Percentiles rank a stretch among this genome's conserved stretches.
Evolutionary conservation across 2,113 vertebrate genomes (phyloP).

Genomic region (Caretta caretta): DNA sequence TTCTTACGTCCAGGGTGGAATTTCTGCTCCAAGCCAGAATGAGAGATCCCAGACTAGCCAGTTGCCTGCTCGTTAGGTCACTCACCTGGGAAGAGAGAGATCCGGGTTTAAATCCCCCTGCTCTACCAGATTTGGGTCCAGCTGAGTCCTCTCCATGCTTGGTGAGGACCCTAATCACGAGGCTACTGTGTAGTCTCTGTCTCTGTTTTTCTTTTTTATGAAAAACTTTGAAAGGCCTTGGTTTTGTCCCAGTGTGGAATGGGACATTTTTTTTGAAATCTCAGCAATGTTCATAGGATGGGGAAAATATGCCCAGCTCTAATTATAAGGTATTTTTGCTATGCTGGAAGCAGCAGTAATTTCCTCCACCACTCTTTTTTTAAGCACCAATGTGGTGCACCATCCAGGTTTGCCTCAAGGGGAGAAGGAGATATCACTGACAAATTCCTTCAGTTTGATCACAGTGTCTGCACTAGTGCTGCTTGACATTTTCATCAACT

Average conservation of each 20-base stretch:
- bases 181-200: not conserved
- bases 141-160: not conserved
- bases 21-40: too few relatives aligned
- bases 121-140: not conserved
- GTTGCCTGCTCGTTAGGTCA: too few relatives aligned
- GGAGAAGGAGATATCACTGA: rapidly evolving
- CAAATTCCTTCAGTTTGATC: not conserved
- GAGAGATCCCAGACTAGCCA: too few relatives aligned
- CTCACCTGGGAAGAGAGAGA: too few relatives aligned
- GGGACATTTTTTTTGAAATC: not conserved
- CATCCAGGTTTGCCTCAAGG: not conserved
- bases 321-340: not conserved
- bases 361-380: not conserved
- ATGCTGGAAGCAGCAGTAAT: not conserved
- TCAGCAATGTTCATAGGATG: not conserved
- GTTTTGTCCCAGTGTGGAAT: not conserved
- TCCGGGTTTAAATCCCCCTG: too few relatives aligned
- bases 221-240: not conserved
- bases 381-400: not conserved
- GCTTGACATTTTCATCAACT: not conserved
- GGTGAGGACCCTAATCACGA: not conserved
- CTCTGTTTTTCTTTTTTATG: not conserved
- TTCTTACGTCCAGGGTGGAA: too few relatives aligned
- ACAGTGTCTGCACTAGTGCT: not conserved
- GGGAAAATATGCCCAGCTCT: not conserved